These are phyloP conservation scores for Larimichthys crocea DNA, from an alignment of 2,113 vertebrate genomes.

Conservation along the genomic window DNA sequence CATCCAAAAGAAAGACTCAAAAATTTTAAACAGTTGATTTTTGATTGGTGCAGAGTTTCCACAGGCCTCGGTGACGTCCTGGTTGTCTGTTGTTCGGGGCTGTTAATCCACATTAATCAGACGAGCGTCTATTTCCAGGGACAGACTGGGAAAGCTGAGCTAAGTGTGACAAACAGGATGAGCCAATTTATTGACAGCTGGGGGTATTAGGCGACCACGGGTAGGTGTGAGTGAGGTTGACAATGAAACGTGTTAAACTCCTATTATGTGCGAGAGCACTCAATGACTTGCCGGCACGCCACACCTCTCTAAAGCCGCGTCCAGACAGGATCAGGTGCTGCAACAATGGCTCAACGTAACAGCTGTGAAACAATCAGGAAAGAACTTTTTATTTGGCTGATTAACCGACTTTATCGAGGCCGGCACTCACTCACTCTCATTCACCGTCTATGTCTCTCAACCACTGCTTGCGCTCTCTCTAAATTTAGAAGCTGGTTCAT, in stretches of 20 bases:
- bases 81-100: constrained; percentile 35
- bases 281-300: not conserved
- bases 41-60: not conserved
- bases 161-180: constrained; percentile 30
- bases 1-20: not conserved
- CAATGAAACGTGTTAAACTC: not conserved
- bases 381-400: too few species aligned
- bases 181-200: constrained; percentile 48
- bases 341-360: too few species aligned
- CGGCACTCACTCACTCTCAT: too few species aligned
- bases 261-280: not conserved
- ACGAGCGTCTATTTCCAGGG: constrained; percentile 32
- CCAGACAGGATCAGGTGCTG: too few species aligned
- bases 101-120: constrained; percentile 28
- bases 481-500: too few species aligned
- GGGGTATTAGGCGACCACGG: constrained; percentile 5
- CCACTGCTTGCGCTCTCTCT: too few species aligned
- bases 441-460: too few species aligned
- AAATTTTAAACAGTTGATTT: not conserved
- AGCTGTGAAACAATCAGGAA: too few species aligned
- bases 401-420: too few species aligned
- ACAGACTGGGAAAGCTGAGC: constrained; percentile 7
- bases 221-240: not conserved
- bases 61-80: not conserved
- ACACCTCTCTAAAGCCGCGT: not conserved